Evolutionary conservation across 2,888 invertebrate genomes (phyloP).

Genomic region (Drosophila nigritarsus): DNA sequence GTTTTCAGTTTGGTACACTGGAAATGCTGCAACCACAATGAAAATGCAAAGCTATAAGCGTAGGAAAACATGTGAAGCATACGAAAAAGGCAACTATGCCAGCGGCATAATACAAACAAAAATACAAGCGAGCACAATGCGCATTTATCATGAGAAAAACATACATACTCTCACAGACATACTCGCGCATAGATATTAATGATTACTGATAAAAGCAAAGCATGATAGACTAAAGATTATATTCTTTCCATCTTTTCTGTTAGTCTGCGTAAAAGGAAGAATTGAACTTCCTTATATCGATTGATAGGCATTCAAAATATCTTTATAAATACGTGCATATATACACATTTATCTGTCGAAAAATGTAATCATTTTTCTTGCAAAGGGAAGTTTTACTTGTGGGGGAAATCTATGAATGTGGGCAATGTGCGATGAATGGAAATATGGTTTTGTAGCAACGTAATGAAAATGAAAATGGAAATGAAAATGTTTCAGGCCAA

Average conservation of each 20-base stretch:
- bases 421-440: constrained; percentile 16
- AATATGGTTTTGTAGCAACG: constrained; percentile 42
- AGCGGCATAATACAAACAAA: constrained; percentile 28
- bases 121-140: constrained; percentile 28
- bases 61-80: constrained; percentile 37
- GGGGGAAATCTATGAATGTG: constrained; percentile 13
- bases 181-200: constrained; percentile 33
- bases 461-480: constrained; percentile 34
- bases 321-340: background rate
- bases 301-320: constrained; percentile 30
- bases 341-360: constrained; percentile 26
- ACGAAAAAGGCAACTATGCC: constrained; percentile 27
- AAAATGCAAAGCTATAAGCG: constrained; percentile 29
- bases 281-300: constrained; percentile 55
- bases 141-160: constrained; percentile 45
- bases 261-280: constrained; percentile 9
- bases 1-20: background rate
- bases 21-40: constrained; percentile 30
- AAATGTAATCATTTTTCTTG: constrained; percentile 68
- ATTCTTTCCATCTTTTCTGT: constrained; percentile 5
- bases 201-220: constrained; percentile 49
- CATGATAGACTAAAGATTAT: constrained; percentile 50
- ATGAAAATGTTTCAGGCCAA: constrained; percentile 45
- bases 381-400: constrained; percentile 36
- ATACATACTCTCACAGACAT: background rate